These are phyloP conservation scores for Macrosiphum euphorbiae DNA, from an alignment of 2,888 invertebrate species.

Conservation along the genomic window DNA sequence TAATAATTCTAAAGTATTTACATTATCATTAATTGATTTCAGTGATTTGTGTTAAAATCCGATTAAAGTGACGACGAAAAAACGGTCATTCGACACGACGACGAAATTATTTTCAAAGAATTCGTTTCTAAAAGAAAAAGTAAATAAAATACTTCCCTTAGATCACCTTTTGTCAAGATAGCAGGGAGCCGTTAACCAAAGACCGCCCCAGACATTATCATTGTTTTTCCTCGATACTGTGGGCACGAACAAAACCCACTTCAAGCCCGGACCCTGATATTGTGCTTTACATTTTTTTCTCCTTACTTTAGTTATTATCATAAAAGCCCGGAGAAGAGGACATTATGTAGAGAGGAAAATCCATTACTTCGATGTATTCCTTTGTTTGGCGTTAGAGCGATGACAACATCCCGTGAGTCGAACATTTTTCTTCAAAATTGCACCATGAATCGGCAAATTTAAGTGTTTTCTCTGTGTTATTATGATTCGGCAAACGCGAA, in stretches of 20 bases:
- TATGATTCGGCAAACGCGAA: background rate
- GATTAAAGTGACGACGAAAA: background rate
- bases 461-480: background rate
- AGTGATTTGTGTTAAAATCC: background rate
- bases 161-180: background rate
- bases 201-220: background rate
- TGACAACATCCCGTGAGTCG: background rate
- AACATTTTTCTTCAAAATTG: conserved; percentile 26
- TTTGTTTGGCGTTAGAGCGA: conserved; percentile 14
- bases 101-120: background rate
- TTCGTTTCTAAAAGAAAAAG: background rate
- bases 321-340: conserved; percentile 16
- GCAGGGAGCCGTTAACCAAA: background rate
- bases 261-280: background rate
- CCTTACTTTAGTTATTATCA: conserved; percentile 4
- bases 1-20: background rate
- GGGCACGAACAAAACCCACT: background rate
- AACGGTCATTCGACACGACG: background rate
- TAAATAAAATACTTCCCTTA: background rate
- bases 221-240: conserved; percentile 32
- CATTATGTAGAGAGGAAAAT: conserved; percentile 19
- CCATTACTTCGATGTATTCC: conserved; percentile 48
- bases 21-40: background rate
- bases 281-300: background rate
- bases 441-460: background rate